Conservation (phyloP, 2,113 vertebrate species). For the Terrapene triunguis region DNA sequence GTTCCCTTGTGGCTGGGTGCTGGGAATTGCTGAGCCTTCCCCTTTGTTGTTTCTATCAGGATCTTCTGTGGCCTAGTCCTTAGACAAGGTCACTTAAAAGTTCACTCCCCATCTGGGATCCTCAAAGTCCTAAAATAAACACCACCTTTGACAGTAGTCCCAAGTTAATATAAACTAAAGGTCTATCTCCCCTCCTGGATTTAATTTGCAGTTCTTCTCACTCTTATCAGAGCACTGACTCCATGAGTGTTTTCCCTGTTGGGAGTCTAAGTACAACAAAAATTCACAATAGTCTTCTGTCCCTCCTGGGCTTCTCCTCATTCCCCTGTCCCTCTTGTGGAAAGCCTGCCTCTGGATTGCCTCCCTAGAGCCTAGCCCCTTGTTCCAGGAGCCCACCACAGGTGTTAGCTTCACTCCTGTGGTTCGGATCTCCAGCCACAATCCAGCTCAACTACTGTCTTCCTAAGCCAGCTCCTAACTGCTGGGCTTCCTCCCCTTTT, state of each 20-base stretch:
- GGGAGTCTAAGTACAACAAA: not conserved
- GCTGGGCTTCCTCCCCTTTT: not conserved
- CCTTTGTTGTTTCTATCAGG: not conserved
- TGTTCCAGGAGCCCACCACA: not conserved
- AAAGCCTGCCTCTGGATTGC: not conserved
- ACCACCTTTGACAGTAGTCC: not conserved
- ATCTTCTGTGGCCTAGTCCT: not conserved
- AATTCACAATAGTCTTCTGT: not conserved
- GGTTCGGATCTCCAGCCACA: not conserved
- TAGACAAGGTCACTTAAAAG: not conserved
- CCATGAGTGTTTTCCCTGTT: not conserved
- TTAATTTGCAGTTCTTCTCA: not conserved
- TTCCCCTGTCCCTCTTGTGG: not conserved
- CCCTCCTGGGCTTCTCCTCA: not conserved
- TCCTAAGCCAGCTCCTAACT: not conserved
- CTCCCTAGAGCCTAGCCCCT: not conserved
- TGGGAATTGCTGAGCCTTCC: not conserved
- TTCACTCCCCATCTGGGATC: not conserved
- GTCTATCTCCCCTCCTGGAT: not conserved
- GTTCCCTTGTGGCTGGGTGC: not conserved
- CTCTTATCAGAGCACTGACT: not conserved
- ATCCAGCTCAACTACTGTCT: not conserved
- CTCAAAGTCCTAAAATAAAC: not conserved
- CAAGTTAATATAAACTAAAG: not conserved
- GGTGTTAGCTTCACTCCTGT: not conserved